Evolutionary conservation across 2,888 invertebrate genomes (phyloP), one percentile per base, ranked within the genome.

Genomic region (Shargacucullia verbasci): DNA sequence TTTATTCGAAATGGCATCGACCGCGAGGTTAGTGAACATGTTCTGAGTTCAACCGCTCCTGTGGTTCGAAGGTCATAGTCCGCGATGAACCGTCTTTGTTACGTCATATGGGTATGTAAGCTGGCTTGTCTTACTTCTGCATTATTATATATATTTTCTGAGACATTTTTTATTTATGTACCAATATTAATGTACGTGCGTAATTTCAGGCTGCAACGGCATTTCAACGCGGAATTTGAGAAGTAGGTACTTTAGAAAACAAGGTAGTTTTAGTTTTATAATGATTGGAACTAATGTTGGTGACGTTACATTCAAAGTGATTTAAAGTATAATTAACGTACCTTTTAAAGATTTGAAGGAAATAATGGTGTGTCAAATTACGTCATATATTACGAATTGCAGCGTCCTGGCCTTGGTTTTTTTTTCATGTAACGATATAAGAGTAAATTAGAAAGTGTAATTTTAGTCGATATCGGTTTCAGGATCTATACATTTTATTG

Each of bases 31-130:
- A 84, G 77, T 83, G 84, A 79, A 85, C 84, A 80, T 76, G 68
- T 60, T 60, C 65, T 66, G 76, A 79, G 85, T 89, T 89, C 86
- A 88, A 83, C 79, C 76, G 77, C 84, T 78, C 76, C 71, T 75
- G 72, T 84, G 59, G 83, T 81, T 82, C 84, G 78, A 81, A 85
- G 91, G 90, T 91, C 87, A 81, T 69, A 85, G 87, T 78, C 81
- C 86, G 78, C 69, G 57, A 73, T 74, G 68, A 70, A 78, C 70
- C 73, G 78, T 76, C 80, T 84, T 84, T 83, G 87, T 90, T 81
- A 79, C 66, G 74, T 76, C 77, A 76, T 60, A 57, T 59, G 45
- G 43, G 49, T 54, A 63, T 55, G 33, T 63, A 44, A 54, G 47
- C 14, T 56, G 48, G 49, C 48, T 63, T 62, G 43, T 57, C 37